A percentile compares a stretch with the other conserved stretches of the same genome.
These are phyloP conservation scores for Oophaga sylvatica DNA, from an alignment of 2,797 vertebrate genomes.

Conservation along the genomic window DNA sequence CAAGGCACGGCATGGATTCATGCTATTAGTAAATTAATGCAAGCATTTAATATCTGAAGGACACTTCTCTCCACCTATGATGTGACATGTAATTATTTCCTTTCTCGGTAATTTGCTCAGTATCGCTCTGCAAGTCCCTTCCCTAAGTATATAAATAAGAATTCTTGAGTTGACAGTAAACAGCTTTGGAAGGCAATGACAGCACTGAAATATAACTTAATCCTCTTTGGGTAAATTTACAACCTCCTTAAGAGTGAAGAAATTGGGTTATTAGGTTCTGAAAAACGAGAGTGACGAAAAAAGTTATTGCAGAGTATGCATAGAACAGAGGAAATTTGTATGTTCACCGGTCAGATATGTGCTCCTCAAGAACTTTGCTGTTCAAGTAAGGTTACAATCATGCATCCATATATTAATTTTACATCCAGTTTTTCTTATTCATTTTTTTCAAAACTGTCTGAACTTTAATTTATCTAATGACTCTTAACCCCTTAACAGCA, in stretches of 20 bases:
- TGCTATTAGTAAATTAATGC: conserved; percentile 55
- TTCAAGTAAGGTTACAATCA: no score
- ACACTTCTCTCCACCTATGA: conserved; percentile 39
- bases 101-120: conserved; percentile 37
- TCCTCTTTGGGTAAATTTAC: neutral
- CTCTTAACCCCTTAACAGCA: no score
- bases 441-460: no score
- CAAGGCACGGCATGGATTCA: conserved; percentile 45
- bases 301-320: neutral
- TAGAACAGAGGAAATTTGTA: neutral
- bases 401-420: no score
- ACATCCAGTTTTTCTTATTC: no score
- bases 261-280: conserved; percentile 8
- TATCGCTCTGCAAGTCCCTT: conserved; percentile 28
- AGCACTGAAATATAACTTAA: neutral
- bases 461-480: no score
- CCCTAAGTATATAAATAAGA: conserved; percentile 33
- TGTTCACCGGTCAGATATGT: neutral
- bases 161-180: conserved; percentile 15
- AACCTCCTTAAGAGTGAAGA: neutral
- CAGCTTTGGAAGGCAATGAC: conserved; percentile 14
- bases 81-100: conserved; percentile 52
- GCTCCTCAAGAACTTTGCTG: neutral
- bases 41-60: conserved; percentile 37
- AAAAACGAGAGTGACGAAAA: neutral